Conservation (phyloP, 2,113 vertebrate species). For the Lipophrys pholis region DNA sequence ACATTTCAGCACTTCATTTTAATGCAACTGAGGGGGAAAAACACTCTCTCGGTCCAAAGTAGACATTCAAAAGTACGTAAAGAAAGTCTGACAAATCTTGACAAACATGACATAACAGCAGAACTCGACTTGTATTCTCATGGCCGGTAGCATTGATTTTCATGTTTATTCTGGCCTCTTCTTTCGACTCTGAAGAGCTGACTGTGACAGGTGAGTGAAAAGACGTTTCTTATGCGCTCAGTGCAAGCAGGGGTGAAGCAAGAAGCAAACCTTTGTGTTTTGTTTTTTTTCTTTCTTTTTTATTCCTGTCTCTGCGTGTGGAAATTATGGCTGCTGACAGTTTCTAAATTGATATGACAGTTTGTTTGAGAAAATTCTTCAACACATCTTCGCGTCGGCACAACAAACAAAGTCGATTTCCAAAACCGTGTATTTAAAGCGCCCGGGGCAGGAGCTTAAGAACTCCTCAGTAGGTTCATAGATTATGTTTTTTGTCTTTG, state of each 20-base stretch:
- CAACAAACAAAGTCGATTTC: no score
- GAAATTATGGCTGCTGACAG: not conserved
- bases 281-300: no score
- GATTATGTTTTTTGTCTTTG: no score
- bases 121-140: slow-evolving; percentile 40
- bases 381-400: no score
- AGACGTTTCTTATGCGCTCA: slow-evolving; percentile 18
- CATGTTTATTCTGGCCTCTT: slow-evolving; percentile 54
- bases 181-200: slow-evolving; percentile 33
- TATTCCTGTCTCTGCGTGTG: slow-evolving; percentile 1
- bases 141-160: slow-evolving; percentile 46
- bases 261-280: slow-evolving; percentile 7
- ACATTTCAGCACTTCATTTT: no score
- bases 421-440: no score
- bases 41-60: slow-evolving; percentile 3
- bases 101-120: slow-evolving; percentile 29
- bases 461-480: no score
- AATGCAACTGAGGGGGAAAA: no score
- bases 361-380: not conserved
- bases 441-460: no score
- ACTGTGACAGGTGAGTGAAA: slow-evolving; percentile 49
- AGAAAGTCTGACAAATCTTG: slow-evolving; percentile 47
- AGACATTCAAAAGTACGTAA: slow-evolving; percentile 26
- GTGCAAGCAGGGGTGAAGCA: not conserved
- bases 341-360: not conserved